Conservation (phyloP, 2,113 vertebrate genomes). For the Orthonyx spaldingii region DNA sequence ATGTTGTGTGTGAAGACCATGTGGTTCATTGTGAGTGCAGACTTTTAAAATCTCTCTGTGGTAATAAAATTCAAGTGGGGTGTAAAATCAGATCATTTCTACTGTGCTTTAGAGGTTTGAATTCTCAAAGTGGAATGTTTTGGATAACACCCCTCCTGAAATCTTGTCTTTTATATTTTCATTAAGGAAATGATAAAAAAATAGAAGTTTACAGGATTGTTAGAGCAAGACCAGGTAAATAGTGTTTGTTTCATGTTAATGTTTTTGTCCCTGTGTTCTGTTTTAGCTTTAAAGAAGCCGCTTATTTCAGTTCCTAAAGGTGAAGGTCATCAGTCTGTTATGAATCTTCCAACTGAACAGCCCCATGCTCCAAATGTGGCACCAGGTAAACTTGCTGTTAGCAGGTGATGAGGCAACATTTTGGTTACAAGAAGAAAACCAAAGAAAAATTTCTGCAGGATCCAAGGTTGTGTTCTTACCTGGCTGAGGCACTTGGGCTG, state of each 20-base stretch:
- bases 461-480: neutral
- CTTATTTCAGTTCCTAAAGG: conserved; percentile 60
- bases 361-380: conserved; percentile 58
- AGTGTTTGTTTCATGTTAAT: neutral
- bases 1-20: neutral
- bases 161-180: neutral
- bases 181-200: neutral
- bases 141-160: neutral
- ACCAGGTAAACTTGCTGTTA: conserved; percentile 54
- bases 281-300: conserved; percentile 72
- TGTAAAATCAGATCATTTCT: neutral
- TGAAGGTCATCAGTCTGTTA: conserved; percentile 43
- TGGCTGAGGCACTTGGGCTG: neutral
- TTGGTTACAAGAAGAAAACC: neutral
- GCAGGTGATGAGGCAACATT: accelerated
- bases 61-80: neutral
- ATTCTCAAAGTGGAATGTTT: neutral
- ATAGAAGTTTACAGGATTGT: neutral
- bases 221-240: neutral
- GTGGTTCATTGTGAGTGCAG: neutral
- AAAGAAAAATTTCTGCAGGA: neutral
- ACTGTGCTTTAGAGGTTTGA: neutral
- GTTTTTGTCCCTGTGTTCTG: conserved; percentile 21
- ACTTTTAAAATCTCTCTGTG: neutral
- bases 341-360: conserved; percentile 61